These are phyloP conservation scores for Lucifuga dentata DNA, from an alignment of 2,113 vertebrate genomes.

Conservation along the genomic window DNA sequence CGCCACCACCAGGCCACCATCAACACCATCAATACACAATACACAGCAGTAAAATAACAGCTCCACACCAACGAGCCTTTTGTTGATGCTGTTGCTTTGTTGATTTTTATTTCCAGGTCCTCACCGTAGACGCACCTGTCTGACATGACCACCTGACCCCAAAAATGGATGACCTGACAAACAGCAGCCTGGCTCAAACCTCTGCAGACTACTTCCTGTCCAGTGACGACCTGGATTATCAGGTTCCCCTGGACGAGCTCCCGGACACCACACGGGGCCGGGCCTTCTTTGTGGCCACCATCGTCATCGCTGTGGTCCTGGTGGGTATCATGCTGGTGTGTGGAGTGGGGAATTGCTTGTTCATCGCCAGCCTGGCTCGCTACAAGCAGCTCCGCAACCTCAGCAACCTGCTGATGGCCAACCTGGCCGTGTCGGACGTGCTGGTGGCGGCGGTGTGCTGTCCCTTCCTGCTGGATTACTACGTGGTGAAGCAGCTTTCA, in stretches of 20 bases:
- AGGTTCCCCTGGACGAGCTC: slow-evolving; percentile 86
- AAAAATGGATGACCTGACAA: slow-evolving; percentile 54
- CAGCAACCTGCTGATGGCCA: slow-evolving; percentile 96
- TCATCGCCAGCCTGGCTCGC: slow-evolving; percentile 89
- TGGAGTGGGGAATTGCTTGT: slow-evolving; percentile 90
- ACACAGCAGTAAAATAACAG: too few species aligned
- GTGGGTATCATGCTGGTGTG: slow-evolving; percentile 94
- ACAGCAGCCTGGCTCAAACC: background rate
- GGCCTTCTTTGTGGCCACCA: slow-evolving; percentile 92
- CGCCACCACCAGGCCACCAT: too few species aligned
- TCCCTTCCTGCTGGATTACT: slow-evolving; percentile 98
- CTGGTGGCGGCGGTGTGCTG: slow-evolving; percentile 96
- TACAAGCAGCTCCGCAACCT: slow-evolving; percentile 96
- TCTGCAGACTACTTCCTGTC: slow-evolving; percentile 79
- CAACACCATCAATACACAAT: too few species aligned
- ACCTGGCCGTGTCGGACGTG: slow-evolving; percentile 96
- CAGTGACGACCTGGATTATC: slow-evolving; percentile 87
- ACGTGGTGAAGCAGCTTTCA: slow-evolving; percentile 93
- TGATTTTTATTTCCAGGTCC: background rate
- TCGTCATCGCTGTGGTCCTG: slow-evolving; percentile 90
- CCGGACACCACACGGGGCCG: slow-evolving; percentile 91
- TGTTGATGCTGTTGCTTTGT: too few species aligned
- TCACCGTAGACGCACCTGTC: background rate
- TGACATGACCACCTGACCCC: slow-evolving; percentile 24
- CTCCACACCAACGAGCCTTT: too few species aligned